Conservation (phyloP, 2,797 vertebrate genomes). For the Typhlichthys eigenmanni region DNA sequence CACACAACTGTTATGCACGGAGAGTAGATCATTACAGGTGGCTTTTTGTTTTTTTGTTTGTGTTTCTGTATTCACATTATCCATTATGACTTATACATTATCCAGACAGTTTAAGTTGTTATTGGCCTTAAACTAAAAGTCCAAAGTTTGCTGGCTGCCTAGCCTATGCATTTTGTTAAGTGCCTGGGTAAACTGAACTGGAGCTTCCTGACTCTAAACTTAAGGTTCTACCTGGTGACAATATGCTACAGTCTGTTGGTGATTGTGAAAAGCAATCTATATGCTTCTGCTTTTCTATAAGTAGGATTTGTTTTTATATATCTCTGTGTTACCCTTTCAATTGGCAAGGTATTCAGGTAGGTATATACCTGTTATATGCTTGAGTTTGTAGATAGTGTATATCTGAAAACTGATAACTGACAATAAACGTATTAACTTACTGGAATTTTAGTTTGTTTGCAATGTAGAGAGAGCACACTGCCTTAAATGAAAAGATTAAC, state of each 20-base stretch:
- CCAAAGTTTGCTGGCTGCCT: conserved; percentile 29
- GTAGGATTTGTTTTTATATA: no score
- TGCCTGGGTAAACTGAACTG: conserved; percentile 60
- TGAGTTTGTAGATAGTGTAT: no score
- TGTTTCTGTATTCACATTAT: conserved; percentile 1
- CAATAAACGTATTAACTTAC: conserved; percentile 48
- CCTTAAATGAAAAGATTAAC: conserved; percentile 76
- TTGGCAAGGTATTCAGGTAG: no score
- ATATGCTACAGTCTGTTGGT: conserved; percentile 29
- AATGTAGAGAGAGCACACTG: not conserved
- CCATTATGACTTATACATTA: not conserved
- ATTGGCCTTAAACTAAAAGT: conserved; percentile 11
- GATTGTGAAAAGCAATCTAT: conserved; percentile 37
- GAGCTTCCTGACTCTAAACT: not conserved
- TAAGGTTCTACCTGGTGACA: not conserved
- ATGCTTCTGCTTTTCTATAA: conserved; percentile 12
- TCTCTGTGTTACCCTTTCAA: no score
- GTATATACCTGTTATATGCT: no score
- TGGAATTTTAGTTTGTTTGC: not conserved
- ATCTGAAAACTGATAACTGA: conserved; percentile 37
- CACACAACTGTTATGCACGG: not conserved
- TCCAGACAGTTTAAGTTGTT: not conserved
- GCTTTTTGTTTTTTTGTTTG: conserved; percentile 2
- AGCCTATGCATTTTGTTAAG: conserved; percentile 53
- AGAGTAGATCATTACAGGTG: not conserved